Evolutionary conservation across 1,140 invertebrate species (phyloP).

Genomic region (Delia radicum): DNA sequence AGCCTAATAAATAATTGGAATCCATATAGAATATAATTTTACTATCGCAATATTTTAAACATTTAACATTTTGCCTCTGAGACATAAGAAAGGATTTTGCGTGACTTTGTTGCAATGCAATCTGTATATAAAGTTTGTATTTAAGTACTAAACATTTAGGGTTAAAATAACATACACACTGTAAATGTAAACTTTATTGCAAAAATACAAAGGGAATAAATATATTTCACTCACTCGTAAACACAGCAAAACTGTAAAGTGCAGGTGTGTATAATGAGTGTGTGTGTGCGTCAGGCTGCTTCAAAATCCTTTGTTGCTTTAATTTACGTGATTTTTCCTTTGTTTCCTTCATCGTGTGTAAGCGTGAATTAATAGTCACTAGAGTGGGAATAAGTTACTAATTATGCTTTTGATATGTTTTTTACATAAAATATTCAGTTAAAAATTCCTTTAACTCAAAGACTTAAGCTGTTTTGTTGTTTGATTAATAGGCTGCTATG

Average conservation of each 20-base stretch:
- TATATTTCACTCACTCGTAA: background rate
- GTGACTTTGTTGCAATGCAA: no score
- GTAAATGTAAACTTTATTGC: background rate
- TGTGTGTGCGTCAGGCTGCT: background rate
- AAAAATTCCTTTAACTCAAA: background rate
- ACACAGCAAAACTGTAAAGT: background rate
- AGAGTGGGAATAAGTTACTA: background rate
- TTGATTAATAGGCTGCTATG: no score
- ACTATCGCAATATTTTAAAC: no score
- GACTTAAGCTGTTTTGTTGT: no score
- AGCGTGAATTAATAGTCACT: conserved; percentile 4
- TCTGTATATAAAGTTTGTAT: no score
- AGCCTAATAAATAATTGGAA: no score
- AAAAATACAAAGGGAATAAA: background rate
- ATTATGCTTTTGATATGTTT: conserved; percentile 5
- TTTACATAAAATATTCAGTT: conserved; percentile 2
- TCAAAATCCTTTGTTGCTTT: background rate
- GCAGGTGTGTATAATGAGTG: background rate
- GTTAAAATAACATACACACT: no score
- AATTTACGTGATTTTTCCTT: background rate
- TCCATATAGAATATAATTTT: no score
- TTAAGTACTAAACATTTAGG: no score
- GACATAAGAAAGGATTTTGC: no score
- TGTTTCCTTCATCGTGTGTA: background rate
- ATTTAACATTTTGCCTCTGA: no score